Evolutionary conservation across 2,113 vertebrate genomes (phyloP).

Genomic region (Otis tarda): DNA sequence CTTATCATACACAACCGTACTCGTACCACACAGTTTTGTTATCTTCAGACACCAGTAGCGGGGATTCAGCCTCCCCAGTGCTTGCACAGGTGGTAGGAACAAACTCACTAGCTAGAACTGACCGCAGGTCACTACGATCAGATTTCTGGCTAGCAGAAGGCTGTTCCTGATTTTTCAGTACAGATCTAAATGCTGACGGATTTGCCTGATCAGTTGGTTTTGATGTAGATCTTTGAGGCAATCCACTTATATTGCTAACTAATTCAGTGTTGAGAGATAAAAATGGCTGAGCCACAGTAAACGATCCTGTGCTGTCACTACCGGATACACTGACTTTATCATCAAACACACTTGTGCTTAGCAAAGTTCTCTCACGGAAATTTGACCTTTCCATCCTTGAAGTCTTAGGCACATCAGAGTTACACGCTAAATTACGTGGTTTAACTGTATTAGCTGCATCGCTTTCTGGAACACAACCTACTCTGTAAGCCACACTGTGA

Average conservation of each 20-base stretch:
- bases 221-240: slow-evolving; percentile 69
- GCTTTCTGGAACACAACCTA: slow-evolving; percentile 31
- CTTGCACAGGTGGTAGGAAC: slow-evolving; percentile 21
- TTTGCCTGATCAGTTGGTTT: slow-evolving; percentile 48
- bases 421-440: not conserved
- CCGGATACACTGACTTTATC: slow-evolving; percentile 75
- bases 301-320: slow-evolving; percentile 23
- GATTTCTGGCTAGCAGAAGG: slow-evolving; percentile 39
- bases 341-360: slow-evolving; percentile 69
- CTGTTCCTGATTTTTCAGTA: slow-evolving; percentile 39
- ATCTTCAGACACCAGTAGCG: slow-evolving; percentile 85
- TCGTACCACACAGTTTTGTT: slow-evolving; percentile 95
- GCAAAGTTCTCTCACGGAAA: slow-evolving; percentile 79
- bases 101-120: not conserved
- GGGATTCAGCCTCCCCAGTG: slow-evolving; percentile 67
- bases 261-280: slow-evolving; percentile 91
- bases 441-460: not conserved
- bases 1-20: slow-evolving; percentile 92
- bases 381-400: slow-evolving; percentile 77
- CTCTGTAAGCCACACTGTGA: slow-evolving; percentile 43
- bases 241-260: slow-evolving; percentile 93
- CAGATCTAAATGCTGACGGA: slow-evolving; percentile 26
- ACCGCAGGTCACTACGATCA: slow-evolving; percentile 6
- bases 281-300: slow-evolving; percentile 79
- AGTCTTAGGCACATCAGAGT: slow-evolving; percentile 68